These are phyloP conservation scores for Pseudomyrmex flavicornis DNA, from an alignment of 1,140 invertebrate genomes.

Conservation along the genomic window DNA sequence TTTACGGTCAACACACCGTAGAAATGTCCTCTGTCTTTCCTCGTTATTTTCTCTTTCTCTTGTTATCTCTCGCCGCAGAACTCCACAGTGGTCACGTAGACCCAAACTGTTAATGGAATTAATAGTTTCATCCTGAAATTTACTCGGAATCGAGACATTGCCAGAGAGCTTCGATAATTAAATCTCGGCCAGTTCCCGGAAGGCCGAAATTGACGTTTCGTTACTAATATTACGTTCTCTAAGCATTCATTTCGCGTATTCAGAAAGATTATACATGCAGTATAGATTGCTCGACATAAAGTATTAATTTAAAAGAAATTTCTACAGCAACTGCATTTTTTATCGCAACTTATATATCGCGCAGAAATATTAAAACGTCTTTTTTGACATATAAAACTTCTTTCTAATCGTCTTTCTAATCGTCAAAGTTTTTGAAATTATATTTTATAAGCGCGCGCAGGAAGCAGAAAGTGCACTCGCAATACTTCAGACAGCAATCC, in stretches of 20 bases:
- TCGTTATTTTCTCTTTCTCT: conserved; percentile 5
- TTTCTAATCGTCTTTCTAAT: no score
- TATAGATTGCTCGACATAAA: background rate
- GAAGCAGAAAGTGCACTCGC: background rate
- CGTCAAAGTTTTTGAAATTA: background rate
- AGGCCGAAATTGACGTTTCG: conserved; percentile 65
- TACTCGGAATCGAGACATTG: conserved; percentile 57
- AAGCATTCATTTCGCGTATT: conserved; percentile 10
- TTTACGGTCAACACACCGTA: background rate
- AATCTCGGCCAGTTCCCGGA: conserved; percentile 59
- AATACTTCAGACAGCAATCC: conserved; percentile 8
- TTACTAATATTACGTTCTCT: conserved; percentile 40
- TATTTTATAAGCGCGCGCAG: background rate
- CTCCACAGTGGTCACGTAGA: conserved; percentile 26
- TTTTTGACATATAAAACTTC: no score
- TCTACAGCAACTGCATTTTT: no score
- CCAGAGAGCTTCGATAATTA: conserved; percentile 62
- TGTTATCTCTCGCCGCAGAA: conserved; percentile 20
- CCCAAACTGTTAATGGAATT: conserved; percentile 66
- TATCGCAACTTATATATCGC: no score
- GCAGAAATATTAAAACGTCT: background rate
- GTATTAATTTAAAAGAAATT: background rate
- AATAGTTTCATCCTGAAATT: conserved; percentile 68
- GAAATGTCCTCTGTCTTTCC: conserved; percentile 18
- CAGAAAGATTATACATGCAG: conserved; percentile 12